Conservation (phyloP, 2,113 vertebrate genomes). For the Ailurus styani region DNA sequence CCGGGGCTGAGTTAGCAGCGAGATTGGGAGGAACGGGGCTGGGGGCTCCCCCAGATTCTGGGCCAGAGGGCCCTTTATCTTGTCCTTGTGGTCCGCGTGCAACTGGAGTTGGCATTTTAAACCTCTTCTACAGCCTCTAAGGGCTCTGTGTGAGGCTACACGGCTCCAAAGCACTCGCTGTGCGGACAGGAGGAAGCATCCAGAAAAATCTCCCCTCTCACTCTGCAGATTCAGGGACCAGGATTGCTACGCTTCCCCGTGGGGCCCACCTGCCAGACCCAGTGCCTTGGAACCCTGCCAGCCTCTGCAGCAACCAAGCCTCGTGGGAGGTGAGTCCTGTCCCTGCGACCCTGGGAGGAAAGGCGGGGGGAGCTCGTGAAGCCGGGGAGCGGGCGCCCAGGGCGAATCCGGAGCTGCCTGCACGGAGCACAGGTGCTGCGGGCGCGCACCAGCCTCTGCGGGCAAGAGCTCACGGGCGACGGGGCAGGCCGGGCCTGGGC, state of each 20-base stretch:
- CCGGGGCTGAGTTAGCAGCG: background rate
- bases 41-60: background rate
- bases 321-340: background rate
- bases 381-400: background rate
- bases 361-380: background rate
- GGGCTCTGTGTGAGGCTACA: background rate
- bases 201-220: background rate
- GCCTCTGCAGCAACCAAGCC: background rate
- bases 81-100: background rate
- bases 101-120: background rate
- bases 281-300: background rate
- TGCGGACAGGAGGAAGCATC: background rate
- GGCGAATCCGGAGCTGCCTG: too few species aligned
- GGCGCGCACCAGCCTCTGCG: background rate
- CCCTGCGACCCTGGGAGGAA: background rate
- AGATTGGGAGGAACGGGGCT: rapidly evolving
- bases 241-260: background rate
- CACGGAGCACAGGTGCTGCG: too few species aligned
- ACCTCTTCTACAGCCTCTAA: background rate
- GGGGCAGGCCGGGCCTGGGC: background rate
- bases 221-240: background rate
- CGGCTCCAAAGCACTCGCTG: background rate
- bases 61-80: background rate
- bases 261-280: background rate
- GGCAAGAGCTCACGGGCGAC: background rate